Evolutionary conservation across 1,140 invertebrate species (phyloP), one percentile per base, ranked within the genome.

Genomic region (Platyscapa corneri): DNA sequence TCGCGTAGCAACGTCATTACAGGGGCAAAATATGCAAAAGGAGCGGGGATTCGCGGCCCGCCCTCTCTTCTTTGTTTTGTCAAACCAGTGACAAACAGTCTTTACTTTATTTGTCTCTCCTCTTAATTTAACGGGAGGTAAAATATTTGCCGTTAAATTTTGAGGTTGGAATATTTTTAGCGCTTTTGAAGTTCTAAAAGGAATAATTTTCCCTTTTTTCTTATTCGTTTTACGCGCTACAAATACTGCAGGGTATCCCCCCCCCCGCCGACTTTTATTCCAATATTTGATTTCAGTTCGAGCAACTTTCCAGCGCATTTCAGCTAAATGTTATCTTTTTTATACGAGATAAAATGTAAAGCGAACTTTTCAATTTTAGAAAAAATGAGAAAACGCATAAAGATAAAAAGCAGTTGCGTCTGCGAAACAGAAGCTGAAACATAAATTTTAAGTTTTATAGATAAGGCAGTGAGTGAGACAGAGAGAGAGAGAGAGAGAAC

Each of bases 361-460:
- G 34, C 39, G 37, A 74, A 64, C 49, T 64, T 64, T 64, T 64
- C 14, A 12, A 39, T 79, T 79, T 60, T 64, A 27, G 30, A n/a
- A 23, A 64, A 12, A 77, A 79, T 32, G 56, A 39, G 56, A 42
- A 18, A 74, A 20, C 20, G 2, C 20, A 23, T 72, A 72, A 39
- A 27, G 42, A 76, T 53, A 60, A 53, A 18, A 76, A 76, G 46
- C 74, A 49, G 46, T 76, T 32, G 78, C 23, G 34, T 42, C 46
- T 67, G 77, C 12, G 60, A 67, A 67, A 67, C 37, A 32, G 78
- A 67, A 67, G 23, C 34, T 80, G 37, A 67, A 49, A 80, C 39
- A 64, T 67, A 80, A 65, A 67, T 80, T 46, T 32, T n/a, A 46
- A 67, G n/a, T 27, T 67, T 16, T 30, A 42, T 30, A 34, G 39